Conservation (phyloP, 1,140 invertebrate species). For the Tetramorium alpestre region DNA sequence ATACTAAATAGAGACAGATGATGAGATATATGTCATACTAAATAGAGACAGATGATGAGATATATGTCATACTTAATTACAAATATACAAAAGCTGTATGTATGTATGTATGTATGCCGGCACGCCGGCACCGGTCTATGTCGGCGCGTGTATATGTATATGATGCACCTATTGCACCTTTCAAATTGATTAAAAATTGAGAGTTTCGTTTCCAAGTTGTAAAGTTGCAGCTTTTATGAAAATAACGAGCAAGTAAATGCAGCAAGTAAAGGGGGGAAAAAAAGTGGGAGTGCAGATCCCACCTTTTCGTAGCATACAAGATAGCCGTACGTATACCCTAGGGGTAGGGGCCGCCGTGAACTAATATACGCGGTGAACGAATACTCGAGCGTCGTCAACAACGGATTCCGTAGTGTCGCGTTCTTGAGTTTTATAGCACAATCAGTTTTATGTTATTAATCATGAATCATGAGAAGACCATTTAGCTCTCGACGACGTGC, state of each 20-base stretch:
- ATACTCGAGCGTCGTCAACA: constrained; percentile 35
- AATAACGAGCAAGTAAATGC: neutral
- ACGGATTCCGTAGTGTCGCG: constrained; percentile 23
- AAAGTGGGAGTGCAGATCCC: constrained; percentile 33
- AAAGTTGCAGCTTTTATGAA: neutral
- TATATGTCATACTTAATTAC: neutral
- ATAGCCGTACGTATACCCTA: neutral
- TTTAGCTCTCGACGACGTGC: neutral
- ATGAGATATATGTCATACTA: too few species aligned
- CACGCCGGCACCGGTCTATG: too few species aligned
- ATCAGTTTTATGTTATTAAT: neutral
- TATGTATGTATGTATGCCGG: too few species aligned
- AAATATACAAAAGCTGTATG: too few species aligned
- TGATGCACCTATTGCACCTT: neutral
- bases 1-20: too few species aligned
- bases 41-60: neutral
- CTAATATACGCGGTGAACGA: constrained; percentile 13
- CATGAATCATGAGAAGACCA: neutral
- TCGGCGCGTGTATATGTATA: neutral
- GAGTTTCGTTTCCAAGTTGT: neutral
- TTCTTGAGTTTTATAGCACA: neutral
- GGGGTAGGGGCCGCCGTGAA: neutral
- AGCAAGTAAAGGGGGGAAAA: neutral
- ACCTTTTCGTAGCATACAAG: constrained; percentile 48
- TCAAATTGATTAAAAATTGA: neutral